phyloP scores from a whole-genome alignment of 2,113 vertebrate species.

The Baryphthengus martii region DNA sequence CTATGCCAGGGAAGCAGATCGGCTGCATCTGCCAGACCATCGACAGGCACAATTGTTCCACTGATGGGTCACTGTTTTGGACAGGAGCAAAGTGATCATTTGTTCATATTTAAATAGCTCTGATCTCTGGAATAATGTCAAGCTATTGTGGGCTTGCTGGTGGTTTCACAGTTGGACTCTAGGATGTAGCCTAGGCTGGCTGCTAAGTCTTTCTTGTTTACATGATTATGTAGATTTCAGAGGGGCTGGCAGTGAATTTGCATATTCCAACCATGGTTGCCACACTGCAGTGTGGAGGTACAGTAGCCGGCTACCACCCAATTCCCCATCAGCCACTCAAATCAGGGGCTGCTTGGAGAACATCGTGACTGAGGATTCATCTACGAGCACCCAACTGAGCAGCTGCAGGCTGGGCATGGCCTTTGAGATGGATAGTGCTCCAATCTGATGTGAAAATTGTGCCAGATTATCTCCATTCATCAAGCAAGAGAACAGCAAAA shows the following conservation, averaged over 20 bases:
- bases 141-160: neutral
- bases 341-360: neutral
- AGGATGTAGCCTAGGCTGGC: neutral
- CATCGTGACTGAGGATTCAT: neutral
- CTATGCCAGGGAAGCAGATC: neutral
- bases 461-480: neutral
- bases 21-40: neutral
- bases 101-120: neutral
- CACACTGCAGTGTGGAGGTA: neutral
- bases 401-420: neutral
- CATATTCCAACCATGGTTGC: accelerated
- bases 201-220: neutral
- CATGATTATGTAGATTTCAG: accelerated
- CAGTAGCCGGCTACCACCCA: neutral
- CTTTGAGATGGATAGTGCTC: neutral
- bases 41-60: neutral
- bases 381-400: neutral
- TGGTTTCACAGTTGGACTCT: neutral
- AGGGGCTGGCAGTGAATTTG: neutral
- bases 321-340: neutral
- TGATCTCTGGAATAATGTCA: neutral
- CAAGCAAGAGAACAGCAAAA: neutral
- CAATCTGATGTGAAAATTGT: neutral
- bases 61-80: neutral
- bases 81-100: neutral